Percentiles rank a stretch among this genome's conserved stretches.
Evolutionary conservation across 2,888 invertebrate species (phyloP).

Genomic region (Conomelus anceps): DNA sequence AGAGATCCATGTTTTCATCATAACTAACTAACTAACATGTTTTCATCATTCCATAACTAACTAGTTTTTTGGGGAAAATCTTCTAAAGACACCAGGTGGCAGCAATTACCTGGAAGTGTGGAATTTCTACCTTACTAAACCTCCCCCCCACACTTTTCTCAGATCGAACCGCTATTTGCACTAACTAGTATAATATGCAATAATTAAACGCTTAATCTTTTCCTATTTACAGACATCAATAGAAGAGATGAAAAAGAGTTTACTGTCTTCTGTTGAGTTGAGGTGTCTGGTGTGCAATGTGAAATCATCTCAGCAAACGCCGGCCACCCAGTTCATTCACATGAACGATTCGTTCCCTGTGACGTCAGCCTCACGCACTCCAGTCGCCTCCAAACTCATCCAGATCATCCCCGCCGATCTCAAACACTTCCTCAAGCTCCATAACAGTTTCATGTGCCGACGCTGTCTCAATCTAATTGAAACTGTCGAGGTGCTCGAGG

Average conservation of each 20-base stretch:
- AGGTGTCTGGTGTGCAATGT: conserved; percentile 41
- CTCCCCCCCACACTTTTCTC: too few relatives aligned
- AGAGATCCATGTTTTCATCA: too few relatives aligned
- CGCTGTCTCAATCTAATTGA: conserved; percentile 43
- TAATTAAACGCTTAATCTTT: background rate
- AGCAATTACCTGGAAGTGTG: too few relatives aligned
- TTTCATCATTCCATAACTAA: too few relatives aligned
- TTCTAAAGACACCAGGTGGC: too few relatives aligned
- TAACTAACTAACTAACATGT: too few relatives aligned
- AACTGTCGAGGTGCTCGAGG: conserved; percentile 42
- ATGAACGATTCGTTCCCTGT: conserved; percentile 40
- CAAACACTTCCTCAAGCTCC: conserved; percentile 27
- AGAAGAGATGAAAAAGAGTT: conserved; percentile 22
- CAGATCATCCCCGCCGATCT: conserved; percentile 28
- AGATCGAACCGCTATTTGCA: too few relatives aligned
- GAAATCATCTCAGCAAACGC: conserved; percentile 36
- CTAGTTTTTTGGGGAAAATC: too few relatives aligned
- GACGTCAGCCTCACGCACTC: conserved; percentile 42
- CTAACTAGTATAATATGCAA: too few relatives aligned
- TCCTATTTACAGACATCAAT: conserved; percentile 27
- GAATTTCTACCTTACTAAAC: too few relatives aligned
- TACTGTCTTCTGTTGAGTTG: conserved; percentile 28
- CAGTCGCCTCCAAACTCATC: conserved; percentile 36
- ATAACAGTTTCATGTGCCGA: conserved; percentile 38
- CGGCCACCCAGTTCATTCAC: conserved; percentile 41